These are phyloP conservation scores for Tenodera sinensis DNA, from an alignment of 2,888 invertebrate species.

Conservation along the genomic window DNA sequence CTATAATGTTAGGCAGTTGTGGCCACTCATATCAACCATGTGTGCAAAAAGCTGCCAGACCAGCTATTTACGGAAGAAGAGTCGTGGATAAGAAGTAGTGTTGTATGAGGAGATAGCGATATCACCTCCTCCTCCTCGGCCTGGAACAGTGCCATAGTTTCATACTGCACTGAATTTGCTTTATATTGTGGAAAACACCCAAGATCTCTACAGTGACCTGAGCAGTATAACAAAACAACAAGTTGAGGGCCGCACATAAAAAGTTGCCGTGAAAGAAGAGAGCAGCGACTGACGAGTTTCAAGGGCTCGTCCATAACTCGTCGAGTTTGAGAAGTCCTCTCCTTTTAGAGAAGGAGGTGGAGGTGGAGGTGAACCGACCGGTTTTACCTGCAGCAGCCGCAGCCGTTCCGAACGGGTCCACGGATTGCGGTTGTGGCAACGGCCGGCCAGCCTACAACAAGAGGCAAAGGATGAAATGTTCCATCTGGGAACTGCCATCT, in stretches of 20 bases:
- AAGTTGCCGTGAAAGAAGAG: not conserved
- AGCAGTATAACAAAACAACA: not conserved
- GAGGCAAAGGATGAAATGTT: slow-evolving; percentile 5
- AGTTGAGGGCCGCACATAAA: not conserved
- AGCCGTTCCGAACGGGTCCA: not conserved
- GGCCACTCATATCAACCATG: no score
- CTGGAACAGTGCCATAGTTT: not conserved
- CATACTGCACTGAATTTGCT: not conserved
- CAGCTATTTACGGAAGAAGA: no score
- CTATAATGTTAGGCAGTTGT: no score
- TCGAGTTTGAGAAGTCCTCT: not conserved
- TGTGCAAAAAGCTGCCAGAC: no score
- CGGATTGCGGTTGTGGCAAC: not conserved
- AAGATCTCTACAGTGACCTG: not conserved
- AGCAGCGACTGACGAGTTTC: not conserved
- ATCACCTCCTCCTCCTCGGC: not conserved
- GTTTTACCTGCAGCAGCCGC: not conserved
- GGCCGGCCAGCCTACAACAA: not conserved
- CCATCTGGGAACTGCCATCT: not conserved
- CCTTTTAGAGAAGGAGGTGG: not conserved
- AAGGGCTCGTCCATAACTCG: not conserved
- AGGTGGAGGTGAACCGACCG: not conserved
- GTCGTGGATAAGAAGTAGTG: no score
- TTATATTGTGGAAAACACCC: not conserved
- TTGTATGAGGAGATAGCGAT: no score